These are phyloP conservation scores for Cancer borealis DNA, from an alignment of 2,888 invertebrate genomes.

Conservation along the genomic window DNA sequence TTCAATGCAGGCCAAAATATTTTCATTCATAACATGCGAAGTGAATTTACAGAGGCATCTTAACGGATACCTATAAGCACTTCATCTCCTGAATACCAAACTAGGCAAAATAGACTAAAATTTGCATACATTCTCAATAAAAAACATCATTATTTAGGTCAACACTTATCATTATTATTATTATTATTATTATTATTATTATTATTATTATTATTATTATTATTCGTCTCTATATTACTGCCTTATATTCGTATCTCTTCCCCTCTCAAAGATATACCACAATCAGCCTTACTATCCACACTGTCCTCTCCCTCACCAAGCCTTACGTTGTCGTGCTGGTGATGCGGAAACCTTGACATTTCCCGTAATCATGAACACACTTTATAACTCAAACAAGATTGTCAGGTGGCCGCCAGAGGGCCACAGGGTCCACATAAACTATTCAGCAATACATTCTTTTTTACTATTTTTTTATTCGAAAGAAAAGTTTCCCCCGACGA, in stretches of 20 bases:
- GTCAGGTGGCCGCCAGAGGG: too few species aligned
- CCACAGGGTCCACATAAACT: too few species aligned
- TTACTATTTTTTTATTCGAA: too few species aligned
- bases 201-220: too few species aligned
- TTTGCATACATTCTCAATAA: slow-evolving; percentile 1
- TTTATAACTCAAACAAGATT: too few species aligned
- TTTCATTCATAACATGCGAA: neutral
- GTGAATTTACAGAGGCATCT: neutral
- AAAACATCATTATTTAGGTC: neutral
- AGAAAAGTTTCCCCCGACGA: too few species aligned
- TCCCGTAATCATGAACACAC: too few species aligned
- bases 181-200: too few species aligned
- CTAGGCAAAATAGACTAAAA: neutral
- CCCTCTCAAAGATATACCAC: neutral
- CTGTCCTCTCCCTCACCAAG: neutral
- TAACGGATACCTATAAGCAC: neutral
- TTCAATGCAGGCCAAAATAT: neutral
- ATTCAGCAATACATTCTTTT: too few species aligned
- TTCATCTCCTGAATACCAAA: neutral
- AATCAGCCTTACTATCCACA: neutral
- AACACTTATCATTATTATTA: too few species aligned
- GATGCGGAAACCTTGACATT: neutral
- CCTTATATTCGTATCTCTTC: too few species aligned
- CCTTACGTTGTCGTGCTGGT: neutral
- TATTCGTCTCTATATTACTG: too few species aligned